These are phyloP conservation scores for Thecophora atra DNA, from an alignment of 2,888 invertebrate species.

Conservation along the genomic window DNA sequence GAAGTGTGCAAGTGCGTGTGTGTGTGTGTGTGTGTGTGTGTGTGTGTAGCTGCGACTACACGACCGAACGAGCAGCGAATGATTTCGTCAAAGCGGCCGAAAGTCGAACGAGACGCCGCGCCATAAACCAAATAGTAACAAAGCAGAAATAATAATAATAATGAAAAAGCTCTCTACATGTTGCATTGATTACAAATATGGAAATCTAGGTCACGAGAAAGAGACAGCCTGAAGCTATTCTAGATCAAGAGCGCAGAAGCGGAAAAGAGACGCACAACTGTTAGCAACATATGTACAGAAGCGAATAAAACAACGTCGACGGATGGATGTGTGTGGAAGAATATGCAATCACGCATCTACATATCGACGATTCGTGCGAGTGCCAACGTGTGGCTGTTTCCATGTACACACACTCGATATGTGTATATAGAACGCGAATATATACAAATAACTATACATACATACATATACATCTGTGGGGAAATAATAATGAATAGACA, in stretches of 20 bases:
- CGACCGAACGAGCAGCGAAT: conserved; percentile 26
- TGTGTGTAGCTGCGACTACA: conserved; percentile 6
- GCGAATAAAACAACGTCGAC: neutral
- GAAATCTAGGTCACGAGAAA: conserved; percentile 67
- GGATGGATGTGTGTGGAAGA: conserved; percentile 7
- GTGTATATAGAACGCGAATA: too few relatives aligned
- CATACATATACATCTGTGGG: too few relatives aligned
- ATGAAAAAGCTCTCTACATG: conserved; percentile 56
- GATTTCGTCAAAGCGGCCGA: conserved; percentile 32
- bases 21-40: neutral
- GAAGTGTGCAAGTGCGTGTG: neutral
- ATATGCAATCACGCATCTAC: conserved; percentile 19
- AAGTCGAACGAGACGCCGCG: conserved; percentile 15
- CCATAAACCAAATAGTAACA: conserved; percentile 29
- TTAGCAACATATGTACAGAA: neutral
- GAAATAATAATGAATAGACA: neutral
- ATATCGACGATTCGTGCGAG: neutral
- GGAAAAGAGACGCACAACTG: conserved; percentile 59
- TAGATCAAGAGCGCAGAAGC: conserved; percentile 56
- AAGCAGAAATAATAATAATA: conserved; percentile 38
- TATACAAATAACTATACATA: too few relatives aligned
- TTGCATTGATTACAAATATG: conserved; percentile 64
- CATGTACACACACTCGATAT: too few relatives aligned
- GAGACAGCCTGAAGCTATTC: conserved; percentile 59
- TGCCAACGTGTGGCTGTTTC: too few relatives aligned